Percentiles rank a stretch among this genome's conserved stretches.
Conservation (phyloP, 2,888 invertebrate species). For the Chalcis sispes region DNA sequence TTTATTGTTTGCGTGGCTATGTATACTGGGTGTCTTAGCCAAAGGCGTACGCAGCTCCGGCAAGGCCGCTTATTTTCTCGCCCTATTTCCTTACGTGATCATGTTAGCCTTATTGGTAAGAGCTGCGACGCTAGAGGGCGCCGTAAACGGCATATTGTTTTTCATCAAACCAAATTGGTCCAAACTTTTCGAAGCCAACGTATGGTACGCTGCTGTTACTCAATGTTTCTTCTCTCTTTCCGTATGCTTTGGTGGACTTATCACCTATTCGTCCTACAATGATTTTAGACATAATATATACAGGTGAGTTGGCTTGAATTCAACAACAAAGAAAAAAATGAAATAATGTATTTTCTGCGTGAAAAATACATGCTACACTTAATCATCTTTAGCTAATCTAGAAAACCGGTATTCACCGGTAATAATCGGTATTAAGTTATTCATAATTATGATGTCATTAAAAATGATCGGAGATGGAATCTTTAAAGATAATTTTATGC, state of each 20-base stretch:
- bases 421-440: no score
- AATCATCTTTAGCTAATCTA: no score
- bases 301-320: conserved; percentile 76
- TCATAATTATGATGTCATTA: no score
- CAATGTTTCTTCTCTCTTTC: conserved; percentile 82
- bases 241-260: conserved; percentile 81
- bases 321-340: no score
- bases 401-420: no score
- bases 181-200: conserved; percentile 80
- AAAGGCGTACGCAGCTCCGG: conserved; percentile 81
- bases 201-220: conserved; percentile 82
- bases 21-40: conserved; percentile 78
- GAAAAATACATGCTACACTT: no score
- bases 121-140: conserved; percentile 81
- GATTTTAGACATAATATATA: conserved; percentile 80
- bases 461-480: no score
- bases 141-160: conserved; percentile 80
- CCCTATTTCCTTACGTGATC: conserved; percentile 82
- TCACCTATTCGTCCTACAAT: conserved; percentile 82
- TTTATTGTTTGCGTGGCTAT: conserved; percentile 78
- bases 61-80: conserved; percentile 84
- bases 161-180: conserved; percentile 83
- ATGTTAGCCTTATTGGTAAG: conserved; percentile 80
- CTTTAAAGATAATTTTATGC: no score
- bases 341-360: no score